Conservation (phyloP, 2,888 invertebrate species). For the Crossocerus cetratus region DNA sequence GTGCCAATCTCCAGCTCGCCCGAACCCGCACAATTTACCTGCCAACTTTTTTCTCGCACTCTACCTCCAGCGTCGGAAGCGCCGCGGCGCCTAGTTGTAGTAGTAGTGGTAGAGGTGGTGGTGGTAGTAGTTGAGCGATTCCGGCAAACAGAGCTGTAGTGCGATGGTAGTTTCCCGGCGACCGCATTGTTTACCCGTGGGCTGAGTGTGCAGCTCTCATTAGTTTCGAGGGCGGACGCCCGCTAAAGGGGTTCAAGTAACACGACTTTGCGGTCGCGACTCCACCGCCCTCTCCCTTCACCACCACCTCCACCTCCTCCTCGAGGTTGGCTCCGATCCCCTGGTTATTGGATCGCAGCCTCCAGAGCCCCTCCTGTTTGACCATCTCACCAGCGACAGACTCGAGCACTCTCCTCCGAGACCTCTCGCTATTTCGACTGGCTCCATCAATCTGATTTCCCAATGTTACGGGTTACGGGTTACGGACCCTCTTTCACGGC, state of each 20-base stretch:
- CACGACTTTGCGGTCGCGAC: not conserved
- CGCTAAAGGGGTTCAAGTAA: not conserved
- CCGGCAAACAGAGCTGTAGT: not conserved
- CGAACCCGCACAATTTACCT: not conserved
- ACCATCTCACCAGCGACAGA: too few species aligned
- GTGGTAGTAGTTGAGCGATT: not conserved
- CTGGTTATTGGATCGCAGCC: not conserved
- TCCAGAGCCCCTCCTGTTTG: not conserved
- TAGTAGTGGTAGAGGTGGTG: too few species aligned
- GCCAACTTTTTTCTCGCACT: not conserved
- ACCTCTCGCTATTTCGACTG: not conserved
- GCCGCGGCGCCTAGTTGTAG: too few species aligned
- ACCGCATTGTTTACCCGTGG: not conserved
- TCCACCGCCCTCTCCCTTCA: not conserved
- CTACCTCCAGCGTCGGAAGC: too few species aligned
- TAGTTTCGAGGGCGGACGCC: constrained; percentile 1
- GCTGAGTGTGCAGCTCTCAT: not conserved
- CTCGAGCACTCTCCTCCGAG: not conserved
- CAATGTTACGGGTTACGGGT: too few species aligned
- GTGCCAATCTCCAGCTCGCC: too few species aligned
- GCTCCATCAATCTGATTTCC: too few species aligned
- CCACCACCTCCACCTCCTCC: too few species aligned
- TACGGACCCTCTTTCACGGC: too few species aligned
- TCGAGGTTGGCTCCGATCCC: not conserved
- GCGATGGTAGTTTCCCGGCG: too few species aligned